These are phyloP conservation scores for Phrynosoma blainvillii DNA, from an alignment of 2,113 vertebrate species.

Conservation along the genomic window DNA sequence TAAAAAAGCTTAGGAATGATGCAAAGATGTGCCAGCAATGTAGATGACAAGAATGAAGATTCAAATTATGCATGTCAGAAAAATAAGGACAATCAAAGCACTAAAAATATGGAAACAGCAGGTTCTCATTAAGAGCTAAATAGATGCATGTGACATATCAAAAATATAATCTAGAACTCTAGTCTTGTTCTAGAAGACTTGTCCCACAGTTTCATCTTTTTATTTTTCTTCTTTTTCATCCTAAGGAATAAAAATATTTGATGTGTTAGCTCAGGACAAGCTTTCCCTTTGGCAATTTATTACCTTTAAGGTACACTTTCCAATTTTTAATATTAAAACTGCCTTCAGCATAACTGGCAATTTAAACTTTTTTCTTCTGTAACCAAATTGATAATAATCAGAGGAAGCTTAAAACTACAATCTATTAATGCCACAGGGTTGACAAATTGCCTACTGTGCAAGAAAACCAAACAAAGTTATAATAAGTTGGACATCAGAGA, in stretches of 20 bases:
- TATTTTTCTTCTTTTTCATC: neutral
- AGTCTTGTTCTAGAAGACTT: neutral
- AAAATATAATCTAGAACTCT: neutral
- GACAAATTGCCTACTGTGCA: conserved; percentile 71
- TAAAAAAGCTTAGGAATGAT: too few relatives aligned
- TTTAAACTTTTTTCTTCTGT: conserved; percentile 57
- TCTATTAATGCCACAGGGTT: conserved; percentile 70
- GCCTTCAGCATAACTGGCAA: conserved; percentile 58
- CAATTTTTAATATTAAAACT: conserved; percentile 60
- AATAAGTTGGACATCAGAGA: conserved; percentile 68
- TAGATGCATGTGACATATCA: too few relatives aligned
- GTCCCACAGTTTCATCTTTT: neutral
- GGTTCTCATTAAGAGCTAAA: too few relatives aligned
- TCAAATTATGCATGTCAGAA: too few relatives aligned
- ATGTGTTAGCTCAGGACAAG: neutral
- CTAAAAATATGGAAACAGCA: too few relatives aligned
- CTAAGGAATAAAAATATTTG: neutral
- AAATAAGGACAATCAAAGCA: too few relatives aligned
- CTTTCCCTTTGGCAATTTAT: conserved; percentile 48
- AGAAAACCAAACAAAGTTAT: conserved; percentile 74
- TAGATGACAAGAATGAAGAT: too few relatives aligned
- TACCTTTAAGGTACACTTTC: conserved; percentile 52
- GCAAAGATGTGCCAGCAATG: too few relatives aligned
- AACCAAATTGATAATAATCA: conserved; percentile 64
- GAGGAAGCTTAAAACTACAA: conserved; percentile 55